These are phyloP conservation scores for Andricus curvator DNA, from an alignment of 2,888 invertebrate species.

Conservation along the genomic window DNA sequence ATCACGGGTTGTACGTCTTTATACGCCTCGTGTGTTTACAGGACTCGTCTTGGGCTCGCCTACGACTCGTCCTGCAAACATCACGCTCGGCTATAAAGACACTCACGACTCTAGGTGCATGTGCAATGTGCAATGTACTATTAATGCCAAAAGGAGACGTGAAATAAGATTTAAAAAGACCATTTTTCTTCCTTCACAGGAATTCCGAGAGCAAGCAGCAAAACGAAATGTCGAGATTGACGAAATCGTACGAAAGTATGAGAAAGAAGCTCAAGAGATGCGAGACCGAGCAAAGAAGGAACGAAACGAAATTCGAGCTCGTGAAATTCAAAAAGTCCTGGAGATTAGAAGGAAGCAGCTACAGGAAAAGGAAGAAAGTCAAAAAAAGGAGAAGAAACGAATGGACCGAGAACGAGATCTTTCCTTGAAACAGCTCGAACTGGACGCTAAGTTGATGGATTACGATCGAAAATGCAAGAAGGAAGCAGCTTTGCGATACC, in stretches of 20 bases:
- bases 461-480: constrained; percentile 49
- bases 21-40: too few species aligned
- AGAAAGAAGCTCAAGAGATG: constrained; percentile 51
- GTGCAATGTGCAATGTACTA: too few species aligned
- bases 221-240: constrained; percentile 48
- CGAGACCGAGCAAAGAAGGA: constrained; percentile 44
- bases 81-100: too few species aligned
- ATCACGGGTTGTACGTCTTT: too few species aligned
- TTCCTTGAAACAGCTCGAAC: constrained; percentile 46
- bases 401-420: constrained; percentile 48
- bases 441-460: constrained; percentile 45
- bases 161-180: background rate
- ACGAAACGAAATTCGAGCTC: constrained; percentile 51
- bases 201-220: constrained; percentile 57
- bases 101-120: too few species aligned
- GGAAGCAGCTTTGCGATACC: constrained; percentile 51
- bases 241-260: constrained; percentile 43
- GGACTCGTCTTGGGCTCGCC: too few species aligned
- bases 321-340: constrained; percentile 48
- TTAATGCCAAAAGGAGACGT: too few species aligned
- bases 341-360: constrained; percentile 52
- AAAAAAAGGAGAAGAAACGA: constrained; percentile 46
- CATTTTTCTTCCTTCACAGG: constrained; percentile 43
- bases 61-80: too few species aligned
- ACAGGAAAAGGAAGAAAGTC: constrained; percentile 48